Conservation (phyloP, 1,140 invertebrate genomes). For the Lysiphlebus fabarum region DNA sequence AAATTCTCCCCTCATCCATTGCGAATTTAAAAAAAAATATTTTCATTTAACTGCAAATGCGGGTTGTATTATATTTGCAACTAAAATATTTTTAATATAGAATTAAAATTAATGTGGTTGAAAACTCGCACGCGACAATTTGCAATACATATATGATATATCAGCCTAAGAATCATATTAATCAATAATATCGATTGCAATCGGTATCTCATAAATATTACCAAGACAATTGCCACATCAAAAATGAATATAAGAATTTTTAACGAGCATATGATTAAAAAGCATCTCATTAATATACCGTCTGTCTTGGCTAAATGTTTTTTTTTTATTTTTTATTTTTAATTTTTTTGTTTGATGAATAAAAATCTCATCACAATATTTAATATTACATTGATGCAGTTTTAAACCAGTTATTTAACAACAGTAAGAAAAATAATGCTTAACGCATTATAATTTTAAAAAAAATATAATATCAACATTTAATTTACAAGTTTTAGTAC, state of each 20-base stretch:
- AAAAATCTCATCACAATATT: neutral
- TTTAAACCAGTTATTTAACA: no score
- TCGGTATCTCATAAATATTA: conserved; percentile 13
- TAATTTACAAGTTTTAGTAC: no score
- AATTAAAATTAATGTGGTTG: neutral
- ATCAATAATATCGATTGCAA: conserved; percentile 15
- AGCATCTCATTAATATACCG: conserved; percentile 16
- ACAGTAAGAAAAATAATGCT: no score
- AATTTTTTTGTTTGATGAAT: conserved; percentile 10
- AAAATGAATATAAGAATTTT: conserved; percentile 17
- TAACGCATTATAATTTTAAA: no score
- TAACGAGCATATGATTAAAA: conserved; percentile 17
- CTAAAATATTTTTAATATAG: neutral
- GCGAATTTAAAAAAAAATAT: no score
- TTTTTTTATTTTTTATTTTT: no score
- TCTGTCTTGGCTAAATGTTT: conserved; percentile 6
- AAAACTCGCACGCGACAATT: conserved; percentile 12
- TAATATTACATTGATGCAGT: no score
- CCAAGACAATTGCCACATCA: conserved; percentile 7
- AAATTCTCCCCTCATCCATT: no score
- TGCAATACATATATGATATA: neutral
- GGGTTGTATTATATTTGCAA: neutral
- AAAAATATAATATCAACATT: no score
- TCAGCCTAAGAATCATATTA: conserved; percentile 1
- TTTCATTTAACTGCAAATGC: no score